Conservation (phyloP, 2,888 invertebrate species). For the Monoplex corrugatus region DNA sequence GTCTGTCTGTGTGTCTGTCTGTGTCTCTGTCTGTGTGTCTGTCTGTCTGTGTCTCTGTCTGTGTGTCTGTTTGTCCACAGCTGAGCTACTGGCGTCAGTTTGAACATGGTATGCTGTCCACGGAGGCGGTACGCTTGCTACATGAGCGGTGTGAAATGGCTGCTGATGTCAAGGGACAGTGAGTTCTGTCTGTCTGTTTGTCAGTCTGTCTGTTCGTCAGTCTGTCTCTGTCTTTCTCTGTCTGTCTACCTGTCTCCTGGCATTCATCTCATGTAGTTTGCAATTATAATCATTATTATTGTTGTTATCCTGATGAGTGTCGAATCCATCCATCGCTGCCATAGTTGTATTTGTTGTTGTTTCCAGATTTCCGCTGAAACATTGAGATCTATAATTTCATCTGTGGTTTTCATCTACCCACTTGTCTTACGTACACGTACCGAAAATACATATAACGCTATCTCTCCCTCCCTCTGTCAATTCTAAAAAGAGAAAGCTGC, state of each 20-base stretch:
- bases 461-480: too few relatives aligned
- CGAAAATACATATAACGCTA: too few relatives aligned
- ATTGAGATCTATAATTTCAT: too few relatives aligned
- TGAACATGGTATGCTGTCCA: conserved; percentile 86
- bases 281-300: not conserved
- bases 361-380: too few relatives aligned
- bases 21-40: conserved; percentile 33
- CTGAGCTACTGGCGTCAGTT: conserved; percentile 86
- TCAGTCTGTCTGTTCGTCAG: not conserved
- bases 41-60: conserved; percentile 38
- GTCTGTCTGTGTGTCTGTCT: not conserved
- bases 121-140: conserved; percentile 84
- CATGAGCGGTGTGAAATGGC: conserved; percentile 82
- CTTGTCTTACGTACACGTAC: too few relatives aligned
- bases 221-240: not conserved
- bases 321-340: too few relatives aligned
- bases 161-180: conserved; percentile 73
- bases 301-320: too few relatives aligned
- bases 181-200: conserved; percentile 56
- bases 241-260: too few relatives aligned
- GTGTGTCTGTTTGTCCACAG: conserved; percentile 60
- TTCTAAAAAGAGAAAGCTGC: too few relatives aligned
- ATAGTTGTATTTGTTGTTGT: too few relatives aligned
- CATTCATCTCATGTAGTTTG: not conserved
- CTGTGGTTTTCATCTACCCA: too few relatives aligned